These are phyloP conservation scores for Diaprepes abbreviatus DNA, from an alignment of 2,888 invertebrate species.

Conservation along the genomic window DNA sequence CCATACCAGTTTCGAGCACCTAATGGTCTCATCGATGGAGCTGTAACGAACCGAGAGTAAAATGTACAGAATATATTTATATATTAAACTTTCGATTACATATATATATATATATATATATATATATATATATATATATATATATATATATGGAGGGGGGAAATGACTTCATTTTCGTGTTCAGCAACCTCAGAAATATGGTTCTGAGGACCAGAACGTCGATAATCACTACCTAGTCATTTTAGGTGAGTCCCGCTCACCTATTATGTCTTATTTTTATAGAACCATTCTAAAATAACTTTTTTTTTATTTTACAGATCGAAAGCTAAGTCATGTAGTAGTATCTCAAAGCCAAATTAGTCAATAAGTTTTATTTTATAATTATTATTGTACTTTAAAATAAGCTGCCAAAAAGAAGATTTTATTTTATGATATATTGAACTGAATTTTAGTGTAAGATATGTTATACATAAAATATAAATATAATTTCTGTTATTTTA, in stretches of 20 bases:
- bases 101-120: neutral
- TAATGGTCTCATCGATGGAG: too few relatives aligned
- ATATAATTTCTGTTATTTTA: conserved; percentile 26
- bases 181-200: too few relatives aligned
- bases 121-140: neutral
- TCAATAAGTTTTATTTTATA: neutral
- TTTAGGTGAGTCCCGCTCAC: too few relatives aligned
- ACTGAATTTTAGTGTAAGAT: conserved; percentile 2
- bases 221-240: too few relatives aligned
- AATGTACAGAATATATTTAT: too few relatives aligned
- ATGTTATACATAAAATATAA: conserved; percentile 22
- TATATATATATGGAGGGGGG: too few relatives aligned
- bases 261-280: neutral
- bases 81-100: too few relatives aligned
- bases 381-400: neutral
- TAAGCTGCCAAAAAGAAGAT: conserved; percentile 11
- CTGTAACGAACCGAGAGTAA: too few relatives aligned
- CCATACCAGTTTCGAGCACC: too few relatives aligned
- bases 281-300: too few relatives aligned
- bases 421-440: conserved; percentile 3
- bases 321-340: conserved; percentile 82
- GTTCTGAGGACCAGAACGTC: too few relatives aligned
- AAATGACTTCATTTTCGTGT: too few relatives aligned
- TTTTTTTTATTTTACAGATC: conserved; percentile 71
- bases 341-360: conserved; percentile 71